These are phyloP conservation scores for Pipistrellus kuhlii DNA, from an alignment of 2,797 vertebrate genomes.

Conservation along the genomic window DNA sequence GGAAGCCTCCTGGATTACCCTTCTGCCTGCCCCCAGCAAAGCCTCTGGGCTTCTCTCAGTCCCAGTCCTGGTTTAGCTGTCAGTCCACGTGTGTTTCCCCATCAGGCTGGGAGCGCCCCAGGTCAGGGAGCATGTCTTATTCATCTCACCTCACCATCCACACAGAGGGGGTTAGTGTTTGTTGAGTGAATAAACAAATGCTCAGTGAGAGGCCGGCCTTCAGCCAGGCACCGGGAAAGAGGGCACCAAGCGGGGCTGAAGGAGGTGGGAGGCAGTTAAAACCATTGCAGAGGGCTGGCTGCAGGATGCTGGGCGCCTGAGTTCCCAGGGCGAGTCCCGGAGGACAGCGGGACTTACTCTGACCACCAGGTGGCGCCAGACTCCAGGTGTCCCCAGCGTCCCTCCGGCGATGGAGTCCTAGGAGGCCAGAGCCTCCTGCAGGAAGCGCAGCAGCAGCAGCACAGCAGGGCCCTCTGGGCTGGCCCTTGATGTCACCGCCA, in stretches of 20 bases:
- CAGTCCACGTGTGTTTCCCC: neutral
- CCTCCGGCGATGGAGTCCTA: neutral
- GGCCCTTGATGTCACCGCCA: neutral
- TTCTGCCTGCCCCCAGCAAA: neutral
- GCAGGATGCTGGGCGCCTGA: no score
- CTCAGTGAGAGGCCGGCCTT: neutral
- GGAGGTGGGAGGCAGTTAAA: neutral
- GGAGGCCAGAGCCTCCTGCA: neutral
- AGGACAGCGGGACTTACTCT: neutral
- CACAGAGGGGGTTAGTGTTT: neutral
- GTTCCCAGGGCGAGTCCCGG: no score
- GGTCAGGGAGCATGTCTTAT: neutral
- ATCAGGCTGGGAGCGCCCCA: neutral
- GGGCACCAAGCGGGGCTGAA: neutral
- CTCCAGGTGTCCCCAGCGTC: neutral
- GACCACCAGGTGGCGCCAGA: constrained; percentile 73
- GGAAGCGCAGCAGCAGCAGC: neutral
- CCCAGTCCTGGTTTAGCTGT: neutral
- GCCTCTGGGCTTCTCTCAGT: neutral
- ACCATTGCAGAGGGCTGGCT: neutral
- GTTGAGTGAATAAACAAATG: neutral
- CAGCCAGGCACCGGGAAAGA: neutral
- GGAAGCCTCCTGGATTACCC: neutral
- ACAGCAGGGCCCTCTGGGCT: neutral
- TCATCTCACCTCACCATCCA: neutral